Conservation (phyloP, 2,797 vertebrate genomes). For the Malurus leucopterus region DNA sequence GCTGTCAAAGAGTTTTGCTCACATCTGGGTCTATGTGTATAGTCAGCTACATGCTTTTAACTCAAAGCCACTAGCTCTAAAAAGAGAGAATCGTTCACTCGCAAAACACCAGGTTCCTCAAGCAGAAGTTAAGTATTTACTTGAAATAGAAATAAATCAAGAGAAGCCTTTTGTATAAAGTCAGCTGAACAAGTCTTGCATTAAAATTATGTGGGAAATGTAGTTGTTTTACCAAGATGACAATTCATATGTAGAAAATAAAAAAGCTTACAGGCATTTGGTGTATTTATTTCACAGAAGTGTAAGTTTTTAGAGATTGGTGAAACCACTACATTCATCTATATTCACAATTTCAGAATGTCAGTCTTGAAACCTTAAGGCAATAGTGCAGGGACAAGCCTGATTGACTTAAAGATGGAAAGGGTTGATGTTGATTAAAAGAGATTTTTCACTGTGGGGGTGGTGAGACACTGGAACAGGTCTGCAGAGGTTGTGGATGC, state of each 20-base stretch:
- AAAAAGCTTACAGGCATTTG: background rate
- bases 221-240: background rate
- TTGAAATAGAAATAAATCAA: background rate
- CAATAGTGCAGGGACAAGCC: background rate
- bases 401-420: background rate
- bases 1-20: background rate
- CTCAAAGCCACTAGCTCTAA: background rate
- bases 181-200: background rate
- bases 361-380: background rate
- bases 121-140: background rate
- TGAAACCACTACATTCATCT: no score
- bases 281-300: background rate
- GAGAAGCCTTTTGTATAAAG: background rate
- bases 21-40: background rate
- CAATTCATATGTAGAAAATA: background rate
- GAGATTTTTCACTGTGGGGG: background rate
- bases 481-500: accelerated
- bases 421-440: background rate
- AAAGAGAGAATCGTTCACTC: background rate
- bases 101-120: background rate
- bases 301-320: background rate
- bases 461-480: background rate
- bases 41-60: background rate
- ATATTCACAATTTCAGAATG: background rate
- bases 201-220: background rate